phyloP scores from a whole-genome alignment of 2,797 vertebrate genomes.

The Crenichthys baileyi region DNA sequence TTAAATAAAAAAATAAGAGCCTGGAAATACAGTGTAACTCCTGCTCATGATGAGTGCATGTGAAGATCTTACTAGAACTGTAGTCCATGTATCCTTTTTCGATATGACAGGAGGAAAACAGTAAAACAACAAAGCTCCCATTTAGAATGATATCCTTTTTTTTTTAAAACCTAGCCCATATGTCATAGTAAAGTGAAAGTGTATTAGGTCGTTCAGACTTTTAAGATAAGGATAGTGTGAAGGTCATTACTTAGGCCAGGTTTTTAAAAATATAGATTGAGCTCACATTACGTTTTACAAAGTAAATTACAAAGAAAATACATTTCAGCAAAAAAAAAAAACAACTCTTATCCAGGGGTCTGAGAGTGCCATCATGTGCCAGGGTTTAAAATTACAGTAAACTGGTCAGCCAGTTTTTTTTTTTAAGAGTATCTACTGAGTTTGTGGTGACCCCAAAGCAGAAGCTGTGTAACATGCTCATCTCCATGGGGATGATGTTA shows the following conservation, averaged over 20 bases:
- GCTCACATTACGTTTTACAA: not conserved
- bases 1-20: not conserved
- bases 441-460: slow-evolving; percentile 6
- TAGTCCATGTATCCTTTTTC: too few relatives aligned
- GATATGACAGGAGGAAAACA: not conserved
- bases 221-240: not conserved
- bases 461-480: not conserved
- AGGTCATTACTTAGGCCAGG: not conserved
- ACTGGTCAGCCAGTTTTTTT: not conserved
- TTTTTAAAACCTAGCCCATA: not conserved
- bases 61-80: not conserved
- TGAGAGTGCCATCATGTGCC: not conserved
- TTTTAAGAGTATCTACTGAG: slow-evolving; percentile 24
- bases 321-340: not conserved
- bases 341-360: not conserved
- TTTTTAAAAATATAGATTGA: not conserved
- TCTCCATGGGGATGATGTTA: not conserved
- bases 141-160: not conserved
- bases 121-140: not conserved
- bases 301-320: not conserved
- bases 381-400: slow-evolving; percentile 18
- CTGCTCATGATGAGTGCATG: not conserved
- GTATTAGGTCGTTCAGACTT: not conserved
- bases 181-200: not conserved
- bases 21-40: too few relatives aligned